A percentile compares a stretch with the other conserved stretches of the same genome.
These are phyloP conservation scores for Ophion ventricosus DNA, from an alignment of 2,888 invertebrate genomes.

Conservation along the genomic window DNA sequence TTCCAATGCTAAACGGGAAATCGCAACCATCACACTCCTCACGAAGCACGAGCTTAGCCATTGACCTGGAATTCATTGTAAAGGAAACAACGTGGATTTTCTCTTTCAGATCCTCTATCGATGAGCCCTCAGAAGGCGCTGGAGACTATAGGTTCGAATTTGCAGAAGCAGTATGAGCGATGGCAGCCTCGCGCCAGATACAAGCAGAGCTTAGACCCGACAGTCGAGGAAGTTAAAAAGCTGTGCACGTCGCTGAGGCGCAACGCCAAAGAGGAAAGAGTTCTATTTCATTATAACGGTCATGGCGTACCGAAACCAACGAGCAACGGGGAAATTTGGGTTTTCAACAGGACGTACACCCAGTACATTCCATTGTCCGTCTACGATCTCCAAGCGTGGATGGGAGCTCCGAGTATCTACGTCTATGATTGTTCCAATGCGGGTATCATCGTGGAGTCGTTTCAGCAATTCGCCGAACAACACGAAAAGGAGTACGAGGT, in stretches of 20 bases:
- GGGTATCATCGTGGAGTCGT: slow-evolving; percentile 96
- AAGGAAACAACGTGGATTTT: slow-evolving; percentile 2
- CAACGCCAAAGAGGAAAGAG: slow-evolving; percentile 99
- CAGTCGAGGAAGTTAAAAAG: slow-evolving; percentile 98
- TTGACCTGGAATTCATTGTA: neutral
- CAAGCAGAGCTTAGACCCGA: slow-evolving; percentile 98
- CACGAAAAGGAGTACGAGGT: slow-evolving; percentile 93
- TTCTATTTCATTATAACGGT: slow-evolving; percentile 99
- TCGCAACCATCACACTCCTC: too few species aligned
- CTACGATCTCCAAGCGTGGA: slow-evolving; percentile 99
- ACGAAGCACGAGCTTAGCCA: too few species aligned
- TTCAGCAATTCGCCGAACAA: slow-evolving; percentile 94
- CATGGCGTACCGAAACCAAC: slow-evolving; percentile 99
- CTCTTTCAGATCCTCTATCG: slow-evolving; percentile 90
- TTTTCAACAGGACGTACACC: slow-evolving; percentile 99
- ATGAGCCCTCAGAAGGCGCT: slow-evolving; percentile 96
- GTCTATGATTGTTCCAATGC: slow-evolving; percentile 99
- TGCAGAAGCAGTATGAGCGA: slow-evolving; percentile 98
- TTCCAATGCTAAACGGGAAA: too few species aligned
- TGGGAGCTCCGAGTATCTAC: slow-evolving; percentile 99
- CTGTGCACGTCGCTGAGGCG: slow-evolving; percentile 96
- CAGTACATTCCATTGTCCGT: slow-evolving; percentile 99
- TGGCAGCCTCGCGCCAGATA: slow-evolving; percentile 99
- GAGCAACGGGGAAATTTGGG: slow-evolving; percentile 99
- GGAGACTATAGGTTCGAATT: slow-evolving; percentile 94